phyloP scores from a whole-genome alignment of 2,888 invertebrate species.

The Chorisops tibialis region DNA sequence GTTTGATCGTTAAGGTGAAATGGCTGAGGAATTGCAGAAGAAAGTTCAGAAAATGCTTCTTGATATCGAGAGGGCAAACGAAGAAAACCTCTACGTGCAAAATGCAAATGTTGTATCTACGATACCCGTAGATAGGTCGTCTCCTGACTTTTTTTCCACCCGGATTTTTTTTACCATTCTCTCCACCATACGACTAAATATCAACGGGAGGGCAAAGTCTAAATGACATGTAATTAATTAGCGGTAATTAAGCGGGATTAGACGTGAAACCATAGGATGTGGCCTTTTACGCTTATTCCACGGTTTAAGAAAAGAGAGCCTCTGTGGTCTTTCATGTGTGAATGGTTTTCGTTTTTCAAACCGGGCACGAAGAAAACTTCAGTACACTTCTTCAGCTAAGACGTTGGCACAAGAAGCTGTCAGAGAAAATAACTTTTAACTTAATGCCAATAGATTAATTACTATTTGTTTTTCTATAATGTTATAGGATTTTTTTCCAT shows the following conservation, averaged over 20 bases:
- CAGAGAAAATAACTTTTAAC: constrained; percentile 10
- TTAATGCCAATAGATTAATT: constrained; percentile 27
- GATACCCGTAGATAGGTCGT: neutral
- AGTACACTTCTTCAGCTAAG: neutral
- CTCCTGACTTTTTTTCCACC: constrained; percentile 1
- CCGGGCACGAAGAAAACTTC: neutral
- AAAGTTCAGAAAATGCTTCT: too few species aligned
- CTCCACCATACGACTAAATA: constrained; percentile 22
- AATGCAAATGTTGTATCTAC: constrained; percentile 21
- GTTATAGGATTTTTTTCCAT: neutral
- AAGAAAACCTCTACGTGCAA: constrained; percentile 1
- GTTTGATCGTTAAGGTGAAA: too few species aligned
- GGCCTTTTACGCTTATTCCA: constrained; percentile 19
- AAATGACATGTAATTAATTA: constrained; percentile 41
- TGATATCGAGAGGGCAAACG: too few species aligned
- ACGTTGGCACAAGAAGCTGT: constrained; percentile 2
- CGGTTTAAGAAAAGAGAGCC: constrained; percentile 1
- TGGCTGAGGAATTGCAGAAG: too few species aligned
- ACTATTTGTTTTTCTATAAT: constrained; percentile 17
- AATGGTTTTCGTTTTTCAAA: neutral
- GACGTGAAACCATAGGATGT: constrained; percentile 32
- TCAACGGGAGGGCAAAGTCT: constrained; percentile 36
- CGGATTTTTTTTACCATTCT: constrained; percentile 6
- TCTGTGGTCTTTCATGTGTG: constrained; percentile 5
- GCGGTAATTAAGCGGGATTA: constrained; percentile 38